Percentiles rank a stretch among this genome's conserved stretches.
Evolutionary conservation across 2,888 invertebrate species (phyloP).

Genomic region (Neocrepidodera transversa): DNA sequence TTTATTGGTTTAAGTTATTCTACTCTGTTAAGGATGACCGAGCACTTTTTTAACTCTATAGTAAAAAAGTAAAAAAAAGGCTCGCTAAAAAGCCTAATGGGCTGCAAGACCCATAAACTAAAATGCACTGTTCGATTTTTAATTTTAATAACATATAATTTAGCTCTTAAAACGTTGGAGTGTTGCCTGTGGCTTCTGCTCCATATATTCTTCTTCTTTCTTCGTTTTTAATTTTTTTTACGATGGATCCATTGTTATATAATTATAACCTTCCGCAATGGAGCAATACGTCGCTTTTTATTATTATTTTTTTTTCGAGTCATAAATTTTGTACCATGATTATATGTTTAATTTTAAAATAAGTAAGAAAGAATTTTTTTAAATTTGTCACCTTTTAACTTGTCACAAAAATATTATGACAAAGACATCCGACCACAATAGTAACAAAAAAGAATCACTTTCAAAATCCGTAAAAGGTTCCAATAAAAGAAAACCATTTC

Average conservation of each 20-base stretch:
- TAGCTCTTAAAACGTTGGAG: constrained; percentile 55
- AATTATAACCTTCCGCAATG: constrained; percentile 51
- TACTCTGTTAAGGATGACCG: constrained; percentile 9
- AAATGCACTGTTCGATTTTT: constrained; percentile 48
- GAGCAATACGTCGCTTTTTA: constrained; percentile 31
- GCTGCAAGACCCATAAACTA: constrained; percentile 35
- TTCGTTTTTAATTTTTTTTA: constrained; percentile 8
- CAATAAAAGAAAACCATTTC: constrained; percentile 31
- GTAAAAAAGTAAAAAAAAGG: constrained; percentile 8
- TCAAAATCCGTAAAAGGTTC: constrained; percentile 25
- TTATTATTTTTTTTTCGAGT: constrained; percentile 11
- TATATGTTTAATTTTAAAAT: constrained; percentile 25
- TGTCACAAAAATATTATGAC: too few species aligned
- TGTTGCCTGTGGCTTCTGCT: constrained; percentile 54
- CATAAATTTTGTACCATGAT: constrained; percentile 23
- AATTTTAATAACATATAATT: constrained; percentile 57
- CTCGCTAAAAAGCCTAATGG: constrained; percentile 40
- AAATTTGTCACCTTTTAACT: too few species aligned
- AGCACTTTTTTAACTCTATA: constrained; percentile 9
- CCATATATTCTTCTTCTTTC: constrained; percentile 49
- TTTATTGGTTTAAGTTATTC: too few species aligned
- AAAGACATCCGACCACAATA: constrained; percentile 18
- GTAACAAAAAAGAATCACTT: constrained; percentile 8
- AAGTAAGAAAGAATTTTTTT: constrained; percentile 8
- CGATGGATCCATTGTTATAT: constrained; percentile 53